A percentile compares a stretch with the other conserved stretches of the same genome.
phyloP scores from a whole-genome alignment of 2,797 vertebrate genomes.

The Xenentodon cancila region DNA sequence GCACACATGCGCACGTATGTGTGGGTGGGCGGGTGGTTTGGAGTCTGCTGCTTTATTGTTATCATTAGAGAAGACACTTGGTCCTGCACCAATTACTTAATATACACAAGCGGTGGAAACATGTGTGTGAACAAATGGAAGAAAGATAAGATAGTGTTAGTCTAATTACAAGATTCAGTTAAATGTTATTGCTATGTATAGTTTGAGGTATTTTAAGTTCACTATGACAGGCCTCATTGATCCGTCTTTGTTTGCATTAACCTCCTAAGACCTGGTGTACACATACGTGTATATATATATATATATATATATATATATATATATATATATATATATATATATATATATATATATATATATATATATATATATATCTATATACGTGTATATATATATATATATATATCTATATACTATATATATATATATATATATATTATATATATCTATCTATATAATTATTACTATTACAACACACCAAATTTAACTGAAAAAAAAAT shows the following conservation, averaged over 20 bases:
- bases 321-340: no score
- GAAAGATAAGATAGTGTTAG: not conserved
- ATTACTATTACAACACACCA: no score
- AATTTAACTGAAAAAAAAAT: no score
- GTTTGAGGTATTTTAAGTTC: not conserved
- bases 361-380: no score
- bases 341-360: no score
- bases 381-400: no score
- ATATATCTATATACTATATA: no score
- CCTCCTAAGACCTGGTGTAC: no score
- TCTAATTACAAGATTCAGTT: slow-evolving; percentile 3
- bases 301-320: no score
- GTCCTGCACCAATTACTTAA: slow-evolving; percentile 61
- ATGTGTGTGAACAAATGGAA: not conserved
- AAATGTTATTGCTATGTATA: not conserved
- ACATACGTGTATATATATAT: no score
- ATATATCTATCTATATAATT: no score
- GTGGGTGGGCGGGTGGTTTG: slow-evolving; percentile 7
- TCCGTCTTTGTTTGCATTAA: not conserved
- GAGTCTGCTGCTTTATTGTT: slow-evolving; percentile 29
- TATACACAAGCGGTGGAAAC: slow-evolving; percentile 59
- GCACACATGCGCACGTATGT: not conserved
- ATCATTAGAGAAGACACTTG: slow-evolving; percentile 47
- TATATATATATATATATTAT: no score
- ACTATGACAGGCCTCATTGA: not conserved